phyloP scores from a whole-genome alignment of 2,888 invertebrate species.

The Elmis aenea region DNA sequence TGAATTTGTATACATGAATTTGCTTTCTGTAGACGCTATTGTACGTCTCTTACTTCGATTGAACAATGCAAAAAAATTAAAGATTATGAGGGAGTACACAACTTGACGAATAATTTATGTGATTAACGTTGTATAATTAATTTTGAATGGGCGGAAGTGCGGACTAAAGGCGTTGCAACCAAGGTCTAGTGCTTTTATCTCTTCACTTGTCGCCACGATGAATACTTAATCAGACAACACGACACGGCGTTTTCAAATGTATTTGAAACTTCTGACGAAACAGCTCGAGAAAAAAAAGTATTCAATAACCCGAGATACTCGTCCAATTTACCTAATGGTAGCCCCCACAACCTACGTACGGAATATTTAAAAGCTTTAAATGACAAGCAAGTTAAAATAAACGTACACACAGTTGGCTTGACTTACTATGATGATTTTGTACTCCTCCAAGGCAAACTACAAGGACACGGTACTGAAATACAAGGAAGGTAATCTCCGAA shows the following conservation, averaged over 20 bases:
- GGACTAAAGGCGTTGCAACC: conserved; percentile 10
- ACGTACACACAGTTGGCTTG: conserved; percentile 8
- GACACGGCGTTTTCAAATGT: too few relatives aligned
- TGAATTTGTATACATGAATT: too few relatives aligned
- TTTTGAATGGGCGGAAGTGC: conserved; percentile 17
- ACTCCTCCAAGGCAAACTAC: conserved; percentile 7
- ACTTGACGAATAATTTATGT: conserved; percentile 3
- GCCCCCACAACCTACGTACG: conserved; percentile 12
- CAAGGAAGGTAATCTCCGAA: conserved; percentile 2
- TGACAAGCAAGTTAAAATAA: conserved; percentile 10
- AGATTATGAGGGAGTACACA: too few relatives aligned
- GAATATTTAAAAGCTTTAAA: conserved; percentile 12
- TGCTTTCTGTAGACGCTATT: too few relatives aligned
- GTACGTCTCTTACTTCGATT: too few relatives aligned
- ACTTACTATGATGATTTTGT: conserved; percentile 6
- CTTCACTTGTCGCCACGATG: too few relatives aligned
- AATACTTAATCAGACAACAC: too few relatives aligned
- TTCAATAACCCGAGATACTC: background rate
- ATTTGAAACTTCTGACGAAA: too few relatives aligned
- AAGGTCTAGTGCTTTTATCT: conserved; percentile 14
- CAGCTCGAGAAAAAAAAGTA: too few relatives aligned
- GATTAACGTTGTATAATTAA: conserved; percentile 10
- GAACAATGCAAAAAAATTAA: too few relatives aligned
- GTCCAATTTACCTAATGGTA: conserved; percentile 14
- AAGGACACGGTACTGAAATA: conserved; percentile 11